Percentiles rank a stretch among this genome's conserved stretches.
These are phyloP conservation scores for Cygnus buccinator DNA, from an alignment of 2,113 vertebrate species.

Conservation along the genomic window DNA sequence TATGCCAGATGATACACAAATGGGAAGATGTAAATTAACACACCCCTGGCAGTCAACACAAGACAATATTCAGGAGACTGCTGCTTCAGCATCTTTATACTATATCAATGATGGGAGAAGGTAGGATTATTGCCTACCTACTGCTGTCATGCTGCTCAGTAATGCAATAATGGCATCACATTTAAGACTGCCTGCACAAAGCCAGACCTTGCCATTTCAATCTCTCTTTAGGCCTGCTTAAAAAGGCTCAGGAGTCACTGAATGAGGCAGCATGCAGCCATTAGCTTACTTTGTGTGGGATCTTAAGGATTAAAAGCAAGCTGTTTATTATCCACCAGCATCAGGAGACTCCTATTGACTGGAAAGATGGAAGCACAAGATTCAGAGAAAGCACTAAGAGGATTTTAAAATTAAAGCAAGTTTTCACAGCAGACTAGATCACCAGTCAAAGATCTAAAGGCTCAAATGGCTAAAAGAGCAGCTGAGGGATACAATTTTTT, in stretches of 20 bases:
- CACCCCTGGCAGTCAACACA: neutral
- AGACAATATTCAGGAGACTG: neutral
- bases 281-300: neutral
- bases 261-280: neutral
- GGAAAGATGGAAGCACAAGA: neutral
- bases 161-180: neutral
- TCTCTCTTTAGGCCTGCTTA: neutral
- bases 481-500: neutral
- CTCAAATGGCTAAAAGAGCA: neutral
- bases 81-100: slow-evolving; percentile 16
- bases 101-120: neutral
- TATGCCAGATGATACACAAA: neutral
- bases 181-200: neutral
- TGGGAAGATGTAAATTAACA: neutral
- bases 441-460: neutral
- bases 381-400: neutral
- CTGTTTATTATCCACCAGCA: neutral
- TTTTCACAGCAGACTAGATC: neutral
- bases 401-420: slow-evolving; percentile 13
- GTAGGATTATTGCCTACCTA: neutral
- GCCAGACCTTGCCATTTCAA: neutral
- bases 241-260: neutral
- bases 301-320: neutral
- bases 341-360: neutral
- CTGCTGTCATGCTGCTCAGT: neutral